These are phyloP conservation scores for Tenthredo livida DNA, from an alignment of 2,888 invertebrate species.

Conservation along the genomic window DNA sequence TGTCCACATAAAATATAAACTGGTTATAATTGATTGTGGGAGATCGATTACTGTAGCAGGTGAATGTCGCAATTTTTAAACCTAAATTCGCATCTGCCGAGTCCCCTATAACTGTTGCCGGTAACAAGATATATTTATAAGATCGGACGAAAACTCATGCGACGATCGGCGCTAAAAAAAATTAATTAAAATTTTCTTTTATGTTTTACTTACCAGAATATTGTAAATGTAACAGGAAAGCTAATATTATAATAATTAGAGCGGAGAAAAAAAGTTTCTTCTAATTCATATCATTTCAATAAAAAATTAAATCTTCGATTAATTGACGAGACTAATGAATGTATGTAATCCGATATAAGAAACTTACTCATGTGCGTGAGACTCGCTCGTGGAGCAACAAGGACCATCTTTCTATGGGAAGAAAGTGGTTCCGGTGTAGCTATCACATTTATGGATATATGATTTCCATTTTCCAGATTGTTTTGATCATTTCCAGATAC, in stretches of 20 bases:
- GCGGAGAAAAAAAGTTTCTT: background rate
- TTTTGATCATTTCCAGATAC: slow-evolving; percentile 59
- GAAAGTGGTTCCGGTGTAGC: slow-evolving; percentile 70
- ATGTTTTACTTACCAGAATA: background rate
- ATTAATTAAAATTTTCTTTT: background rate
- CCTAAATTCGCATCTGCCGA: background rate
- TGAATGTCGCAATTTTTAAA: slow-evolving; percentile 2
- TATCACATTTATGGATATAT: slow-evolving; percentile 74
- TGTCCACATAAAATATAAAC: slow-evolving; percentile 4
- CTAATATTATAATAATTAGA: background rate
- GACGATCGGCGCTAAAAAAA: slow-evolving; percentile 63
- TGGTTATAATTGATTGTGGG: slow-evolving; percentile 4
- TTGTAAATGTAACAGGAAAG: background rate
- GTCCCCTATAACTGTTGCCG: background rate
- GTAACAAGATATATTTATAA: background rate
- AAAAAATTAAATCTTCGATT: too few species aligned
- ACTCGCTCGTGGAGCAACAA: slow-evolving; percentile 70
- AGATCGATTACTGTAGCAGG: slow-evolving; percentile 23
- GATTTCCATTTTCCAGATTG: slow-evolving; percentile 64
- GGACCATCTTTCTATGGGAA: slow-evolving; percentile 71
- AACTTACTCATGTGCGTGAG: slow-evolving; percentile 71
- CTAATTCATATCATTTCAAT: background rate
- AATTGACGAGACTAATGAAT: background rate
- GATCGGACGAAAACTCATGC: slow-evolving; percentile 57
- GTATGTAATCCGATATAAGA: background rate